These are phyloP conservation scores for Lagorchestes hirsutus DNA, from an alignment of 2,797 vertebrate genomes.

Conservation along the genomic window DNA sequence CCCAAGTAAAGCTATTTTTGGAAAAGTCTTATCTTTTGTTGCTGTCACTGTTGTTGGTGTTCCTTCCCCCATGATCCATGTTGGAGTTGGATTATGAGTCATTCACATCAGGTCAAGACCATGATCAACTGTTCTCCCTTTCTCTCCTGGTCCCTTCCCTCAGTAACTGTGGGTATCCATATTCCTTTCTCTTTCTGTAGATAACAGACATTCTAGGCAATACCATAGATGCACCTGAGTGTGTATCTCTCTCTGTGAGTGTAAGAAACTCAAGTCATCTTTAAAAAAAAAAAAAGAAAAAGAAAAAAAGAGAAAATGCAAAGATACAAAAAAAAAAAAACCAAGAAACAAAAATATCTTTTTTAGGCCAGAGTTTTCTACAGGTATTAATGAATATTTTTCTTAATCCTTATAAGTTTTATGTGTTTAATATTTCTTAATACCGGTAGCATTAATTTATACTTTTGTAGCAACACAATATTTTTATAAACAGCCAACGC, in stretches of 20 bases:
- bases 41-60: conserved; percentile 65
- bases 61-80: conserved; percentile 39
- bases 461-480: conserved; percentile 99
- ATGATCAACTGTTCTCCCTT: conserved; percentile 72
- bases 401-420: conserved; percentile 92
- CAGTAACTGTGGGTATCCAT: conserved; percentile 70
- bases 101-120: conserved; percentile 78
- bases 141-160: conserved; percentile 62
- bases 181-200: conserved; percentile 82
- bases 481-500: conserved; percentile 98
- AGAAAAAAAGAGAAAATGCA: conserved; percentile 79
- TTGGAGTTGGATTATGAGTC: conserved; percentile 60
- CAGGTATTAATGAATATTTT: conserved; percentile 96
- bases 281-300: conserved; percentile 83
- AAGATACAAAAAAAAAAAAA: conserved; percentile 85
- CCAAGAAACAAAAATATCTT: conserved; percentile 88
- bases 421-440: conserved; percentile 97
- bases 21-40: conserved; percentile 73
- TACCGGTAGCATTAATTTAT: conserved; percentile 99
- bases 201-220: conserved; percentile 87
- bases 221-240: conserved; percentile 82
- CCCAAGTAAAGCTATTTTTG: conserved; percentile 77
- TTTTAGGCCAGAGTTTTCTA: conserved; percentile 92
- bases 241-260: conserved; percentile 82
- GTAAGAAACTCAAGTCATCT: conserved; percentile 87